Conservation (phyloP, 2,797 vertebrate species). For the Eidolon dupreanum region DNA sequence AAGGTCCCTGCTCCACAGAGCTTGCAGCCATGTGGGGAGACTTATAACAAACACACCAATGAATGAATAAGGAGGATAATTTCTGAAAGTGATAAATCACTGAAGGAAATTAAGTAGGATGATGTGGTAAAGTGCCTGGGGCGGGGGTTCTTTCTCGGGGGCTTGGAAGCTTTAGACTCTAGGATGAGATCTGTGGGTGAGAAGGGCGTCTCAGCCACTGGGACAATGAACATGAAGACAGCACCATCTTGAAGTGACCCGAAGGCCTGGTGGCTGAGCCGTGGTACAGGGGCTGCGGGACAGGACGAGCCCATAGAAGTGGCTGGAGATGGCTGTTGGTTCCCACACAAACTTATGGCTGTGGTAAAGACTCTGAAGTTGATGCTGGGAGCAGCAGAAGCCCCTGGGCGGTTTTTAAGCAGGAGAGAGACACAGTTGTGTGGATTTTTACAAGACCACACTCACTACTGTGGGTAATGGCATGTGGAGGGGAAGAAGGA, state of each 20-base stretch:
- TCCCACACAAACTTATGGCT: neutral
- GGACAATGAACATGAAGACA: fast-evolving
- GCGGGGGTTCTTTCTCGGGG: neutral
- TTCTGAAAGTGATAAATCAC: neutral
- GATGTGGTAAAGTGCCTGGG: neutral
- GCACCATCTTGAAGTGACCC: neutral
- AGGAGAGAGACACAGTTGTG: neutral
- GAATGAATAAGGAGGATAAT: neutral
- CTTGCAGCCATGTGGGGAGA: neutral
- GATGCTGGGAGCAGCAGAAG: neutral
- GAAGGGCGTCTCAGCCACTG: fast-evolving
- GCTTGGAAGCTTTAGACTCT: neutral
- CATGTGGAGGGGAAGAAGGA: neutral
- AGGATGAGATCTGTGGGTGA: neutral
- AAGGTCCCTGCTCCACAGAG: neutral
- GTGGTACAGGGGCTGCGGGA: neutral
- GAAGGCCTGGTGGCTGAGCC: fast-evolving
- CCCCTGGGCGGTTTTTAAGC: neutral
- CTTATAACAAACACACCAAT: neutral
- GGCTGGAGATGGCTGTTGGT: fast-evolving
- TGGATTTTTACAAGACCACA: neutral
- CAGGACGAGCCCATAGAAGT: fast-evolving
- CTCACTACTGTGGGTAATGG: neutral
- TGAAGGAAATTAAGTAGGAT: neutral
- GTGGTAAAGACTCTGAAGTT: neutral